Evolutionary conservation across 2,113 vertebrate species (phyloP).

Genomic region (Tachuris rubrigastra): DNA sequence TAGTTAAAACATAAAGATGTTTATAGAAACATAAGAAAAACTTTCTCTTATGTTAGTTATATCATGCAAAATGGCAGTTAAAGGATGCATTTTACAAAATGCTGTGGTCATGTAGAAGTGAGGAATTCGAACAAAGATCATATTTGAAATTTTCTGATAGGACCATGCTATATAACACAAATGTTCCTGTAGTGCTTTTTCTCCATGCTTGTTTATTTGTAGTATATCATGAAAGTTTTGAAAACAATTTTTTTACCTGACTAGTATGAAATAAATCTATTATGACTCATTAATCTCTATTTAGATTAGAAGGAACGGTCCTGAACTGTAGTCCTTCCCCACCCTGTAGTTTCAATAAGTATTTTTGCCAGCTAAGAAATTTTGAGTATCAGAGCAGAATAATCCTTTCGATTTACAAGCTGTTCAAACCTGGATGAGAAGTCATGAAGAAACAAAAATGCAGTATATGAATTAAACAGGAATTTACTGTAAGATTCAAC

Average conservation of each 20-base stretch:
- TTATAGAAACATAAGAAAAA: neutral
- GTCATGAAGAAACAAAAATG: neutral
- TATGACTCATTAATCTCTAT: neutral
- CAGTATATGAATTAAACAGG: neutral
- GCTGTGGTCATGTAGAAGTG: neutral
- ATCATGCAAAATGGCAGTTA: neutral
- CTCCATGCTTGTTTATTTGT: neutral
- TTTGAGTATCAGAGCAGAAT: neutral
- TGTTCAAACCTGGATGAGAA: neutral
- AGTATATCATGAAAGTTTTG: neutral
- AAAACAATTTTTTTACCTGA: neutral
- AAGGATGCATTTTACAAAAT: neutral
- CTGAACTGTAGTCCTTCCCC: neutral
- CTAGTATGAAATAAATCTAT: neutral
- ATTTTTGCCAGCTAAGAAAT: neutral
- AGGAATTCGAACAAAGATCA: neutral
- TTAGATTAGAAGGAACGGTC: neutral
- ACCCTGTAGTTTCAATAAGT: neutral
- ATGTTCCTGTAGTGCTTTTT: neutral
- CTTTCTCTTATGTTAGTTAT: neutral
- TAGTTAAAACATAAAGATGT: neutral
- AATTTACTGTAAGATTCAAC: neutral
- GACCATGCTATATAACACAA: neutral
- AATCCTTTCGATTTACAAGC: slow-evolving; percentile 8
- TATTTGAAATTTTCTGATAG: neutral